Evolutionary conservation across 2,113 vertebrate species (phyloP), one percentile per base, ranked within the genome.

Genomic region (Channa maculata): DNA sequence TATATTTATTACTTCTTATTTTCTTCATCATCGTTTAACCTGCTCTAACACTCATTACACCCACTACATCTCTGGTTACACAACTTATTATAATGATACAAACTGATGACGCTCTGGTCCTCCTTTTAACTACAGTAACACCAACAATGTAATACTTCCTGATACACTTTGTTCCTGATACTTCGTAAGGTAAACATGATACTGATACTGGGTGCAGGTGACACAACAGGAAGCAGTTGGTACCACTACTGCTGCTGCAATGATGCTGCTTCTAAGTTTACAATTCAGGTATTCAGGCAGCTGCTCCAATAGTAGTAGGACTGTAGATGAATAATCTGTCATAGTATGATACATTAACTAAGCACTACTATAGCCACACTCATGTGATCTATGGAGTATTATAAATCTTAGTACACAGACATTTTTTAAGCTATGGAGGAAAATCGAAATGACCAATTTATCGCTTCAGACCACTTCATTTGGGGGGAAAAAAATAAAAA

Each of bases 131-230:
- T 50, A 62, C 15, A 3, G 53, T 49, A 49, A 72, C 58, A 75
- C 62, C 34, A 51, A 49, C 36, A 61, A 71, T 39, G 63, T 60
- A 53, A 61, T 44, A 75, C 86, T 86, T 83, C 83, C 75, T 76
- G 60, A 43, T 87, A 59, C 57, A 8, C 43, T 45, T 60, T n/a
- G 13, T 63, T 2, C 37, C 1, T 1, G 37, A 39, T 1, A 6
- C 76, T 33, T 53, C 8, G 24, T 83, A 53, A 79, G 63, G n/a
- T 63, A 81, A 86, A 86, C 60, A 12, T n/a, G 79, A 91, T 44
- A 49, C 79, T 6, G 36, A 37, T 44, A 49, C 79, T 5, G 36
- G 33, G 55, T 12, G 5, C 51, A 58, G 66, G 53, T 75, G 62
- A 67, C n/a, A 61, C 38, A 74, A 51, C 54, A 55, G 64, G 46